Percentiles rank a stretch among this genome's conserved stretches.
These are phyloP conservation scores for Chrysotoxum bicinctum DNA, from an alignment of 2,888 invertebrate species.

Conservation along the genomic window DNA sequence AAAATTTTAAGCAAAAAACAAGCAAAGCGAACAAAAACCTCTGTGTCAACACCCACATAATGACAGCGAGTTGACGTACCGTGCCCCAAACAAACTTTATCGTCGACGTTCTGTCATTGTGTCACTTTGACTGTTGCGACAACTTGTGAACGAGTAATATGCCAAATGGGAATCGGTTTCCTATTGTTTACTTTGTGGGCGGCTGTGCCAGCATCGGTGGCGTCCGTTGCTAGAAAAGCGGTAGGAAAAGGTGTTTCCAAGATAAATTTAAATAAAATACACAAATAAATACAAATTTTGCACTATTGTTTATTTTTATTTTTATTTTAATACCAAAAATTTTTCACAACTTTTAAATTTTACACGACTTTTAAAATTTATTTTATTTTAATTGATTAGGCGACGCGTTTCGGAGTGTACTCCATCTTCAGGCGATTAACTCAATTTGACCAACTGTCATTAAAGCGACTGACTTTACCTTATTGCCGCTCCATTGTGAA, in stretches of 20 bases:
- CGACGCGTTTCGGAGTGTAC: no score
- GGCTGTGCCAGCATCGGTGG: neutral
- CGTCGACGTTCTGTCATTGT: conserved; percentile 49
- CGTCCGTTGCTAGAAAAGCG: conserved; percentile 50
- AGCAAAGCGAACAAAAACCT: conserved; percentile 16
- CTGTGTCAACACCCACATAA: conserved; percentile 69
- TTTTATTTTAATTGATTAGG: no score
- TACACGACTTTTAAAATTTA: no score
- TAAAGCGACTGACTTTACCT: conserved; percentile 46
- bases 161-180: conserved; percentile 50
- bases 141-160: conserved; percentile 50
- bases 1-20: conserved; percentile 20
- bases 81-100: conserved; percentile 38
- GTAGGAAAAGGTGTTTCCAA: conserved; percentile 67
- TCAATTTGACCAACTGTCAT: conserved; percentile 47
- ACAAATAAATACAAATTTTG: no score
- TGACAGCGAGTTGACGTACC: conserved; percentile 31
- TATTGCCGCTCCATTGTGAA: conserved; percentile 24
- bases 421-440: no score
- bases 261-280: no score
- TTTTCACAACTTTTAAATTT: no score
- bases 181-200: conserved; percentile 38
- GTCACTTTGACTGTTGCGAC: conserved; percentile 48
- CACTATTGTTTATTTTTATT: no score
- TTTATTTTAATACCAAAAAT: no score